Percentiles rank a stretch among this genome's conserved stretches.
Evolutionary conservation across 1,140 invertebrate genomes (phyloP).

Genomic region (Nymphalis io): DNA sequence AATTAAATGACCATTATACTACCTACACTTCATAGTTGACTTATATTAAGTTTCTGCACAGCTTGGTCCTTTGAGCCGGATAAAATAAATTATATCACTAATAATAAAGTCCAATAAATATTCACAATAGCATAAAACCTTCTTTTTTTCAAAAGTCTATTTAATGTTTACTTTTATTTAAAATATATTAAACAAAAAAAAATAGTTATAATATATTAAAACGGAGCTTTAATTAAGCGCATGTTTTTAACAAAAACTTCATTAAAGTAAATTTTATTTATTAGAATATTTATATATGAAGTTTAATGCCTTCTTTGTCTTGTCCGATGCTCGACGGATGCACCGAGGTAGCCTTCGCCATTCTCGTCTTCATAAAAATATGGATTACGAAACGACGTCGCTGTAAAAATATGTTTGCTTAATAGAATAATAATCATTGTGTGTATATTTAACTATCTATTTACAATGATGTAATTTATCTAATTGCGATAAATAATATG

Average conservation of each 20-base stretch:
- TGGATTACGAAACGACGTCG: constrained; percentile 40
- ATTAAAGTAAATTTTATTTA: background rate
- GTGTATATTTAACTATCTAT: no score
- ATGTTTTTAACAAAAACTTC: background rate
- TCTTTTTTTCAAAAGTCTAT: background rate
- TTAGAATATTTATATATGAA: no score
- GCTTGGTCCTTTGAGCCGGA: background rate
- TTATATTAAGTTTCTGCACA: constrained; percentile 7
- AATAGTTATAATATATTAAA: no score
- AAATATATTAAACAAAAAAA: no score
- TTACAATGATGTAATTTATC: no score
- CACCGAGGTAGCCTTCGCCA: constrained; percentile 44
- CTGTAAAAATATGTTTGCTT: constrained; percentile 39
- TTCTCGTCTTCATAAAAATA: constrained; percentile 39
- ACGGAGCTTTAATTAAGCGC: no score
- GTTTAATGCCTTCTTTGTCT: constrained; percentile 30
- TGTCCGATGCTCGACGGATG: constrained; percentile 40
- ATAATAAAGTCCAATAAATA: background rate
- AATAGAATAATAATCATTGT: no score
- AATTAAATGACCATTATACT: background rate
- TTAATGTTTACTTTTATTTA: background rate
- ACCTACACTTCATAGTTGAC: background rate
- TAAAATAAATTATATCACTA: background rate
- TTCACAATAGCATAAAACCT: background rate
- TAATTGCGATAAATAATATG: no score